These are phyloP conservation scores for Luscinia megarhynchos DNA, from an alignment of 2,797 vertebrate genomes.

Conservation along the genomic window DNA sequence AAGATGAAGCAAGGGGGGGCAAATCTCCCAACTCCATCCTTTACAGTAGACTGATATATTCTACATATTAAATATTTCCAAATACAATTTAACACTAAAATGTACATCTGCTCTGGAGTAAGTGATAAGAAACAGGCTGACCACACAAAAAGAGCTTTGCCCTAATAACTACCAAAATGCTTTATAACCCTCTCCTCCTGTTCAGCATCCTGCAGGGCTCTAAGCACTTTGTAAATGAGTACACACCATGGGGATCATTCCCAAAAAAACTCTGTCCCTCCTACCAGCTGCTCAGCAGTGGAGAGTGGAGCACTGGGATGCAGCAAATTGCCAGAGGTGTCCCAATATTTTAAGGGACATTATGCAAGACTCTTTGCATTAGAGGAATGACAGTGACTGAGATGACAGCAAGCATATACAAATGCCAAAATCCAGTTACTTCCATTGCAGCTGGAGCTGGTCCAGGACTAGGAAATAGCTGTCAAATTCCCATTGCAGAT, in stretches of 20 bases:
- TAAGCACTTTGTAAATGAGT: not conserved
- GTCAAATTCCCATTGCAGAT: not conserved
- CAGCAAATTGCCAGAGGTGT: not conserved
- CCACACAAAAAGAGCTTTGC: fast-evolving
- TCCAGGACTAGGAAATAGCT: not conserved
- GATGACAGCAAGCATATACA: not conserved
- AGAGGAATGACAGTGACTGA: not conserved
- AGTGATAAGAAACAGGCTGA: not conserved
- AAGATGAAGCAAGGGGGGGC: not conserved
- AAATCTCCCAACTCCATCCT: not conserved
- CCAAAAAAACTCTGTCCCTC: not conserved
- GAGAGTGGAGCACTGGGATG: fast-evolving
- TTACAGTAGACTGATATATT: not conserved
- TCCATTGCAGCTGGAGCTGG: not conserved
- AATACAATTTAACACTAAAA: not conserved
- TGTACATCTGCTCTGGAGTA: not conserved
- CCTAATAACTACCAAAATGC: not conserved
- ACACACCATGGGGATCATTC: not conserved
- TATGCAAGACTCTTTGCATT: not conserved
- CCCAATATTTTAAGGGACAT: not conserved
- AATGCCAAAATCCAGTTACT: not conserved
- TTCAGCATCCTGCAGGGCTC: not conserved
- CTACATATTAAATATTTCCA: not conserved
- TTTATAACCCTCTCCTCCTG: not conserved
- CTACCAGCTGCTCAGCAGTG: not conserved